phyloP scores from a whole-genome alignment of 2,797 vertebrate genomes.

The Ceryle rudis region DNA sequence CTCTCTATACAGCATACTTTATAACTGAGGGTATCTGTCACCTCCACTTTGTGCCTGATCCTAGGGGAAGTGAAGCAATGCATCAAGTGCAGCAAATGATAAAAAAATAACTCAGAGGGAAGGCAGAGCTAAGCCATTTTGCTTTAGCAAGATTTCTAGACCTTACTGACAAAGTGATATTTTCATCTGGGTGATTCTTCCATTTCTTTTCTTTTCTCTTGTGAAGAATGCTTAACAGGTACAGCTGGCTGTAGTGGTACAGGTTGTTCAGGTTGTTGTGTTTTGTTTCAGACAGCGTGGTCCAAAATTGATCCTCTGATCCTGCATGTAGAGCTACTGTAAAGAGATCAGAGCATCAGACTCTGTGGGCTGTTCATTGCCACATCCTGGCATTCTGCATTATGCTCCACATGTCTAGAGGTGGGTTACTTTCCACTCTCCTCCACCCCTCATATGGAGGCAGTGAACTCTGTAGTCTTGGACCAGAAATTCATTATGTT shows the following conservation, averaged over 20 bases:
- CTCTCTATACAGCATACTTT: background rate
- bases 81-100: background rate
- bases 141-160: background rate
- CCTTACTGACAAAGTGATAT: background rate
- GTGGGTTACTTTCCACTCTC: background rate
- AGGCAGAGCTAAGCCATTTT: background rate
- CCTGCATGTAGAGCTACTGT: background rate
- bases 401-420: background rate
- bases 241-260: background rate
- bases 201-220: background rate
- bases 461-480: background rate
- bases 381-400: background rate
- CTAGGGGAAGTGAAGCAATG: background rate
- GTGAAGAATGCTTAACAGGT: background rate
- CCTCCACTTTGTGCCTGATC: background rate
- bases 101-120: background rate
- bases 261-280: background rate
- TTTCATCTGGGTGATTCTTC: background rate
- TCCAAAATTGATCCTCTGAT: background rate
- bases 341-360: background rate
- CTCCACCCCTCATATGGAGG: accelerated
- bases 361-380: background rate
- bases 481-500: background rate
- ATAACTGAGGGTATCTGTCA: background rate
- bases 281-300: background rate